Base-by-base conservation (phyloP, 2,797 vertebrate species). In the Holocentrus rufus region DNA sequence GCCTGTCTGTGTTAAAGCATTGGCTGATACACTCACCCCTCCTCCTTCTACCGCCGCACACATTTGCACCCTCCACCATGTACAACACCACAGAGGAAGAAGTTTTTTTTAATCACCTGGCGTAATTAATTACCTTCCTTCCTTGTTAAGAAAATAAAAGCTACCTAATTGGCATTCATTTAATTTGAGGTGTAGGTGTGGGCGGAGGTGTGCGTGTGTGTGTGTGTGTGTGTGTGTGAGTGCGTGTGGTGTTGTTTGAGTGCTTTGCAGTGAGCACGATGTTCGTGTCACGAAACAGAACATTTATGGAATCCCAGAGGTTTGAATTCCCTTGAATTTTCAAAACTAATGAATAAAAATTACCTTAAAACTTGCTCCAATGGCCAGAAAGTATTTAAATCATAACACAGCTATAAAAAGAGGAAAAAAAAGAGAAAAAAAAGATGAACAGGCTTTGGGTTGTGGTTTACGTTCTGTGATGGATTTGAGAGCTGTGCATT, bases 121-220 rank as follows among this genome's bases (percentile, higher is more conserved):
- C 77, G 71, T 86, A 82, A 88, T 88, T 85, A 87, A 91, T 89
- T 80, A 71, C 68, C 76, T 65, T 68, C 79, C 72, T 69, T 76
- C 65, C 79, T 84, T 75, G 72, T 89, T 90, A 86, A 84, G 81
- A 85, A 83, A 85, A 81, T 84, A 78, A 84, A 87, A 87, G 72
- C 78, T 78, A 83, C 61, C 75, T 86, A 84, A 88, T 82, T 82
- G 79, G 34, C 56, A 77, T 67, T 23, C 23, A 74, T 84, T 82
- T 77, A 61, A 82, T 87, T 74, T 69, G 62, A 6, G 52, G 30
- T 34, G 30, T 11, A 20, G 31, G 30, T 54, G n/a, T 54, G 14
- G 36, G 17, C 39, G 20, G 39, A 50, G 17, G 22, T 66, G 79
- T 76, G 59, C 66, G 67, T 68, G 52, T 44, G 56, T 52, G 20